These are phyloP conservation scores for Ashinkailepas kermadecensis DNA, from an alignment of 2,888 invertebrate genomes.

Conservation along the genomic window DNA sequence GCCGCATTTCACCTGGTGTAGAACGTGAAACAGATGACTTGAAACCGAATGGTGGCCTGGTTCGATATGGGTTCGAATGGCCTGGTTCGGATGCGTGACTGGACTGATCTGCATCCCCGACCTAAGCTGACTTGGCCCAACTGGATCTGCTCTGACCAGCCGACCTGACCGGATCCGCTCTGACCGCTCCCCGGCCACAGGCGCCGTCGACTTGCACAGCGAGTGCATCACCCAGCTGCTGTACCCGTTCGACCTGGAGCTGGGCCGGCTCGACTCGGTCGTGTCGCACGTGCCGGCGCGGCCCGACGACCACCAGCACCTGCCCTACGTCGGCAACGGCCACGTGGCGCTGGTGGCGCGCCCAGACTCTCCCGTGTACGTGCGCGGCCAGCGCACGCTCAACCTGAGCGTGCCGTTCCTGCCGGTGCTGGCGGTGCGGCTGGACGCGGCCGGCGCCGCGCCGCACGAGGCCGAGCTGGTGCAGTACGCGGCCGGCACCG, in stretches of 20 bases:
- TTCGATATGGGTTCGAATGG: too few relatives aligned
- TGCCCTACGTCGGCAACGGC: constrained; percentile 70
- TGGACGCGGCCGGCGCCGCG: constrained; percentile 39
- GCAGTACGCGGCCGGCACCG: constrained; percentile 55
- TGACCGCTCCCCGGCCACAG: neutral
- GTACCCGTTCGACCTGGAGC: constrained; percentile 53
- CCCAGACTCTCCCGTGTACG: constrained; percentile 56
- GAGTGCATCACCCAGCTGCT: constrained; percentile 58
- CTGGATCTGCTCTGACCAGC: too few relatives aligned
- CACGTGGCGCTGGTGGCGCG: constrained; percentile 58
- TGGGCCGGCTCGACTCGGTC: constrained; percentile 59
- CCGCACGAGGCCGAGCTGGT: constrained; percentile 56
- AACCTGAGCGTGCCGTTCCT: constrained; percentile 35
- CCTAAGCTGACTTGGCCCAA: too few relatives aligned
- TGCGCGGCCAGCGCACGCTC: constrained; percentile 40
- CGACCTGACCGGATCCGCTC: too few relatives aligned
- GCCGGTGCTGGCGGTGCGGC: constrained; percentile 31
- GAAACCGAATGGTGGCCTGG: too few relatives aligned
- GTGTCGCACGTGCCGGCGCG: constrained; percentile 53
- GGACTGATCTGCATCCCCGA: too few relatives aligned
- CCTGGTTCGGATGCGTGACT: too few relatives aligned
- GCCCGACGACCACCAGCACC: constrained; percentile 52
- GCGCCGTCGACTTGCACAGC: neutral
- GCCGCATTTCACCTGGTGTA: too few relatives aligned
- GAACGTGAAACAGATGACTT: too few relatives aligned